Base-by-base conservation (phyloP, 2,888 invertebrate genomes). In the Cyclophora albipunctata region DNA sequence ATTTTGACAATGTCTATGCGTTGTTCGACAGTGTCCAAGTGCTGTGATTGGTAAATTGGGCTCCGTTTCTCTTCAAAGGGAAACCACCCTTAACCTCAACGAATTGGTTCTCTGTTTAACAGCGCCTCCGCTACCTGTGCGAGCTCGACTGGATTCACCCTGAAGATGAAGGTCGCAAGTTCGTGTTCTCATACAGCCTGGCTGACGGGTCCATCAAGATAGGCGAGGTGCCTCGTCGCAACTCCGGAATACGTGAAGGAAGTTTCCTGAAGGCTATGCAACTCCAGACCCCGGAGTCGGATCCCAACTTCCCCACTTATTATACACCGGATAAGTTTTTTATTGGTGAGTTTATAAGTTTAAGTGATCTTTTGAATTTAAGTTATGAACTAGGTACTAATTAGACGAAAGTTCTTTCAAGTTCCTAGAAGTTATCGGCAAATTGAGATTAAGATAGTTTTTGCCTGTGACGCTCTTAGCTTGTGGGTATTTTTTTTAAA, bases 241-340 rank as follows among this genome's bases (percentile, higher is more conserved):
- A 95, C 81, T 94, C 94, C 0, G 96, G 96, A 44, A 92, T 94
- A 52, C 66, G 66, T 20, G 95, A 93, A 48, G 96, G 96, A 1
- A 91, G 91, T 69, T 97, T 96, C 80, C 83, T 96, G 45, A 90
- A 91, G 58, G 73, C 92, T 41, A 92, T 90, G 63, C 81, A 91
- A 20, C 71, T 96, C 35, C 90, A 92, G 7, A 94, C 94, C 57
- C 94, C 95, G 0, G 91, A 91, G 0, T 90, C 91, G 0, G 90
- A 91, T 59, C 91, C 91, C 2, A 91, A 94, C 64, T 91, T 93
- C 66, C 95, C 95, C 0, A 90, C 90, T 3, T 95, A 93, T 73
- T 96, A 93, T 66, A 93, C 93, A 0, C 94, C 96, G 0, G 91
- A 91, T 40, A 95, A 94, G 81, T 94, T 97, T 71, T 93, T 90